Evolutionary conservation across 2,888 invertebrate genomes (phyloP).

Genomic region (Chalcosyrphus nemorum): DNA sequence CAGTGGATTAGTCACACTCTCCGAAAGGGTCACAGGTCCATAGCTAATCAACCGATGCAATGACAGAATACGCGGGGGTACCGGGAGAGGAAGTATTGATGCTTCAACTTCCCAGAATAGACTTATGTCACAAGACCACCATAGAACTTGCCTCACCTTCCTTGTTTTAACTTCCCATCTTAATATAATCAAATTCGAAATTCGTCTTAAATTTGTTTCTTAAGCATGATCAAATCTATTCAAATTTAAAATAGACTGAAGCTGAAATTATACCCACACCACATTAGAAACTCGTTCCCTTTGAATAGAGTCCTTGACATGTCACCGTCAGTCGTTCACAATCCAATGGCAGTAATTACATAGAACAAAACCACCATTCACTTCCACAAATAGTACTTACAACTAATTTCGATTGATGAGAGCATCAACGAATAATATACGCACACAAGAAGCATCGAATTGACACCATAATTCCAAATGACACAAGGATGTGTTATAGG

Average conservation of each 20-base stretch:
- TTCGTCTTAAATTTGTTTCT: background rate
- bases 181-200: background rate
- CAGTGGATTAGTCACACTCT: too few species aligned
- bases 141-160: too few species aligned
- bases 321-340: constrained; percentile 12
- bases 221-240: background rate
- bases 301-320: constrained; percentile 12
- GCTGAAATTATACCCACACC: background rate
- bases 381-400: background rate
- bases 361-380: background rate
- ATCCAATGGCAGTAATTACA: background rate
- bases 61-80: too few species aligned
- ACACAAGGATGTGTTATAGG: constrained; percentile 9
- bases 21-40: too few species aligned
- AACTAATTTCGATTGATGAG: constrained; percentile 32
- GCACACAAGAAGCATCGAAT: constrained; percentile 20
- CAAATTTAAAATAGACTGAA: background rate
- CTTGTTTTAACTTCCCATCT: too few species aligned
- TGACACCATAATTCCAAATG: constrained; percentile 38
- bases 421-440: constrained; percentile 20
- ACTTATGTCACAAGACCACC: too few species aligned
- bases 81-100: too few species aligned
- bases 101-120: too few species aligned
- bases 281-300: background rate
- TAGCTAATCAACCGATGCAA: too few species aligned